Percentiles rank a stretch among this genome's conserved stretches.
phyloP scores from a whole-genome alignment of 2,113 vertebrate species.

The Pomatostomus ruficeps region DNA sequence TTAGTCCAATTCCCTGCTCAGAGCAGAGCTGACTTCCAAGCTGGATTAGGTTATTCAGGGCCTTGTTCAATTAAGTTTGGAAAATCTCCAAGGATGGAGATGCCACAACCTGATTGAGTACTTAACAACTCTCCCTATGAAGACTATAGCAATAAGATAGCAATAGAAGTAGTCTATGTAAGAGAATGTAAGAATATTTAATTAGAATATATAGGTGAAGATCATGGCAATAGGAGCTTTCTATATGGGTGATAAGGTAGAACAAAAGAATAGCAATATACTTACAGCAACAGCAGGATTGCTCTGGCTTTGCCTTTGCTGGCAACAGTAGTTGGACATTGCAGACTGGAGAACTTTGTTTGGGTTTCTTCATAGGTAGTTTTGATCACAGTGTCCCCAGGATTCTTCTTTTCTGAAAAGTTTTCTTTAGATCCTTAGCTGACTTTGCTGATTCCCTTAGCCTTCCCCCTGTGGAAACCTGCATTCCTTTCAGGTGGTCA shows the following conservation, averaged over 20 bases:
- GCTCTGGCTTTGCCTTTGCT: neutral
- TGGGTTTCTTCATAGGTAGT: neutral
- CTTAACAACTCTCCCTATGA: constrained; percentile 2
- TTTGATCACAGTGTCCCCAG: neutral
- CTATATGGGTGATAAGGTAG: neutral
- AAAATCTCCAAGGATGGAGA: constrained; percentile 46
- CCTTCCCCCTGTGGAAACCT: neutral
- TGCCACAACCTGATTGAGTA: neutral
- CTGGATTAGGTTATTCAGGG: constrained; percentile 38
- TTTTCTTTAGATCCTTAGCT: neutral
- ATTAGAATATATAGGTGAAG: constrained; percentile 17
- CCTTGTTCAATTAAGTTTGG: constrained; percentile 61
- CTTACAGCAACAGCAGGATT: neutral
- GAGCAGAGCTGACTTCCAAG: constrained; percentile 23
- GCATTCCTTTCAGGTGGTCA: neutral
- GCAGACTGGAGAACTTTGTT: neutral
- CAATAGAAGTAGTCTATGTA: neutral
- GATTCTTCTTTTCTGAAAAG: neutral
- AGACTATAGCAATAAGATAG: neutral
- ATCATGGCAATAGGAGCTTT: neutral
- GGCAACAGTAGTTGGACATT: neutral
- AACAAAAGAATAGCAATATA: neutral
- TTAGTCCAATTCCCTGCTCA: constrained; percentile 38
- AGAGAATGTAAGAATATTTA: neutral
- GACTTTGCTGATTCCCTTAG: neutral